Evolutionary conservation across 2,113 vertebrate genomes (phyloP).

Genomic region (Thunnus maccoyii): DNA sequence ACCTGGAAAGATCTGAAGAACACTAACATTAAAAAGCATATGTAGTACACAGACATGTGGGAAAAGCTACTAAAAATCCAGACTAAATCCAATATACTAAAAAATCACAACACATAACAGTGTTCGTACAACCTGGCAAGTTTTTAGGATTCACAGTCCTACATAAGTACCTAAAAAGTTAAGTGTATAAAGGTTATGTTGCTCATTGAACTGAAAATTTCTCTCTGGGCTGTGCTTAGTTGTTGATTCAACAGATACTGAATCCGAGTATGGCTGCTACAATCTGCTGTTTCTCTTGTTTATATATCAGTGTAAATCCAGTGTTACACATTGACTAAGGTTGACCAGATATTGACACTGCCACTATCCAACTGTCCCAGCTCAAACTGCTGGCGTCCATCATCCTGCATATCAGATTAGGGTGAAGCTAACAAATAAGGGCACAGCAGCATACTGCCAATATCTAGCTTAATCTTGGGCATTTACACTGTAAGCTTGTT

Average conservation of each 20-base stretch:
- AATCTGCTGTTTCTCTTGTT: conserved; percentile 55
- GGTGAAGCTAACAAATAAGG: conserved; percentile 58
- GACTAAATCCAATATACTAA: not conserved
- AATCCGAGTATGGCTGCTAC: conserved; percentile 44
- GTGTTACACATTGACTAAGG: conserved; percentile 16
- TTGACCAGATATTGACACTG: conserved; percentile 68
- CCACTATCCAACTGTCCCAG: conserved; percentile 43
- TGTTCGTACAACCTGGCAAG: not conserved
- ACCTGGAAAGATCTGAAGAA: too few relatives aligned
- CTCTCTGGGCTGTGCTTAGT: conserved; percentile 31
- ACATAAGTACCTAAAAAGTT: conserved; percentile 17
- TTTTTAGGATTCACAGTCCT: conserved; percentile 23
- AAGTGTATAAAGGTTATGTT: conserved; percentile 29
- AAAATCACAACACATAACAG: not conserved
- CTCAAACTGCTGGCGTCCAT: conserved; percentile 48
- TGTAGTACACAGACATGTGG: too few relatives aligned
- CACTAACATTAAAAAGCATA: too few relatives aligned
- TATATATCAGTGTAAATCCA: conserved; percentile 46
- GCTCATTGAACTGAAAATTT: conserved; percentile 22
- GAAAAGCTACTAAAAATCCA: too few relatives aligned
- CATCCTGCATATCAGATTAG: conserved; percentile 62
- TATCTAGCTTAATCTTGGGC: conserved; percentile 62
- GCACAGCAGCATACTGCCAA: conserved; percentile 49
- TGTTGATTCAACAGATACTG: conserved; percentile 33
- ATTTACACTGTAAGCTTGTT: conserved; percentile 71